phyloP scores from a whole-genome alignment of 1,140 invertebrate genomes.

The Chrysomallon squamiferum region DNA sequence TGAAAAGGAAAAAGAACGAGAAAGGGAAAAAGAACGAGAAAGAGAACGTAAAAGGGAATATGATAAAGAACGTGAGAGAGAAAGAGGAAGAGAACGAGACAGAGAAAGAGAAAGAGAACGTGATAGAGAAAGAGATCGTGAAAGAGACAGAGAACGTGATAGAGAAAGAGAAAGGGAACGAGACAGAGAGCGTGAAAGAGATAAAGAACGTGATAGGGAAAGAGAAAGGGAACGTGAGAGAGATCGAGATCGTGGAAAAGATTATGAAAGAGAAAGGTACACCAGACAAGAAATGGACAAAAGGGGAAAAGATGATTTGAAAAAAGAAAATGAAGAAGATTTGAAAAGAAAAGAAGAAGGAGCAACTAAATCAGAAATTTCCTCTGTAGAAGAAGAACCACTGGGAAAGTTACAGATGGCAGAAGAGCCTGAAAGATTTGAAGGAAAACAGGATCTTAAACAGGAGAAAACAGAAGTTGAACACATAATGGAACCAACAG shows the following conservation, averaged over 20 bases:
- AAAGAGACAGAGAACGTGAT: conserved; percentile 8
- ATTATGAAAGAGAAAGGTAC: not conserved
- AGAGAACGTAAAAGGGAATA: not conserved
- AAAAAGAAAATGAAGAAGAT: not conserved
- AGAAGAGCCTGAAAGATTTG: not conserved
- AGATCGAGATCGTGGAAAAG: not conserved
- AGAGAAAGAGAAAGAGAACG: conserved; percentile 7
- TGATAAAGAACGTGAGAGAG: conserved; percentile 1
- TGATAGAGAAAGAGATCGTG: not conserved
- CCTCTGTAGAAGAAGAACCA: not conserved
- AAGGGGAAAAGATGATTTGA: not conserved
- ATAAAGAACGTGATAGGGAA: no score
- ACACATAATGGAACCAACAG: no score
- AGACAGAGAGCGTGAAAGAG: not conserved
- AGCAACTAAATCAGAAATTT: not conserved
- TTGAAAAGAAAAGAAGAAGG: not conserved
- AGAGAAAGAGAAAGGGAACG: conserved; percentile 3
- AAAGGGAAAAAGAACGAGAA: not conserved
- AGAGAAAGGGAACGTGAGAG: conserved; percentile 1
- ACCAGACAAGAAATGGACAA: not conserved
- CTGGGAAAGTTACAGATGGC: not conserved
- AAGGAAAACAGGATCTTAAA: not conserved
- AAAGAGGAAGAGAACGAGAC: not conserved
- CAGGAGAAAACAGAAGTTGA: not conserved
- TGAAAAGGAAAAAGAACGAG: not conserved